Conservation (phyloP, 1,140 invertebrate genomes). For the Protaetia brevitarsis region DNA sequence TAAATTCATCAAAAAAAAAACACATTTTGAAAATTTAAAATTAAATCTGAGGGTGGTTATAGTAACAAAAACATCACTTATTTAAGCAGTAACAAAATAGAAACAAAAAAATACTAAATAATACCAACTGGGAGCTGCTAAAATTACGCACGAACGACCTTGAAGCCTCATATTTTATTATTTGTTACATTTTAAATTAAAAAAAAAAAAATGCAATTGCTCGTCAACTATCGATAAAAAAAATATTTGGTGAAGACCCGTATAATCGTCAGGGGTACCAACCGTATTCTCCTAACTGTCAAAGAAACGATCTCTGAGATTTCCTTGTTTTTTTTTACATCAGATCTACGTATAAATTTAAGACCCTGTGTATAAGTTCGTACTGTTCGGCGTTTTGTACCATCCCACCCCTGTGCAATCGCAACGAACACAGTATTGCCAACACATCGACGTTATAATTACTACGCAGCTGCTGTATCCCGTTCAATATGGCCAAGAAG, state of each 20-base stretch:
- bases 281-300: neutral
- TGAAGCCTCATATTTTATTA: no score
- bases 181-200: neutral
- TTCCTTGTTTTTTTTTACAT: neutral
- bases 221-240: neutral
- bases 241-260: no score
- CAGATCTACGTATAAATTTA: constrained; percentile 65
- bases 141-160: no score
- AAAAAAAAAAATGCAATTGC: neutral
- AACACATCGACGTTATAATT: constrained; percentile 81
- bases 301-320: neutral
- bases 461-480: constrained; percentile 75
- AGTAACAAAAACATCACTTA: no score
- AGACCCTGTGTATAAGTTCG: constrained; percentile 84
- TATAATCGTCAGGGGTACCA: constrained; percentile 4
- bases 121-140: no score
- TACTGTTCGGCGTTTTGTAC: constrained; percentile 93
- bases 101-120: no score
- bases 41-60: no score
- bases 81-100: no score
- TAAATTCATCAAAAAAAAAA: no score
- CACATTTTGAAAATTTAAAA: no score
- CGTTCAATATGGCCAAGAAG: constrained; percentile 88
- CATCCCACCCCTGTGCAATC: constrained; percentile 86
- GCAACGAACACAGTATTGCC: constrained; percentile 84